phyloP scores from a whole-genome alignment of 2,113 vertebrate genomes.

The Aptenodytes forsteri region DNA sequence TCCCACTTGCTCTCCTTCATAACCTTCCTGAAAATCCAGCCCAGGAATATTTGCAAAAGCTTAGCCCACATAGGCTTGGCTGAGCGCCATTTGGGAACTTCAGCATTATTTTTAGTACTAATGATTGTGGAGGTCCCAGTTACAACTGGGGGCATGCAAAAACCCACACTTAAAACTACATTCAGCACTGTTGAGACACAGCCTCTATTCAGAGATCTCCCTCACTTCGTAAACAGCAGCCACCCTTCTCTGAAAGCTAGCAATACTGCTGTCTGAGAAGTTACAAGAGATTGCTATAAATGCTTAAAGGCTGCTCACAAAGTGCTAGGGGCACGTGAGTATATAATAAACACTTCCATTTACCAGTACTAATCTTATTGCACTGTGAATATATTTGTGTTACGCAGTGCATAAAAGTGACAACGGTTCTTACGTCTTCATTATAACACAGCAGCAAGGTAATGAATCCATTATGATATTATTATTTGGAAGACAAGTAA shows the following conservation, averaged over 20 bases:
- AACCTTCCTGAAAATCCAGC: neutral
- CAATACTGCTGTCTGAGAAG: neutral
- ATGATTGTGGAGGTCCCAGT: neutral
- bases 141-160: neutral
- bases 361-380: neutral
- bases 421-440: neutral
- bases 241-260: neutral
- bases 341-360: neutral
- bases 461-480: neutral
- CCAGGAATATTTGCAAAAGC: neutral
- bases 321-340: neutral
- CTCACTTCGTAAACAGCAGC: neutral
- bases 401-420: neutral
- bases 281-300: neutral
- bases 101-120: neutral
- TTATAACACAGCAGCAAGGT: neutral
- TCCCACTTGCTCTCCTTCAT: neutral
- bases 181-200: neutral
- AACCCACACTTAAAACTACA: neutral
- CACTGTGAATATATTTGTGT: neutral
- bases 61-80: neutral
- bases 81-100: neutral
- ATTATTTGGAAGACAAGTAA: constrained; percentile 12
- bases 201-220: neutral
- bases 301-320: neutral